Evolutionary conservation across 2,888 invertebrate genomes (phyloP), one percentile per base, ranked within the genome.

Genomic region (Nomada fabriciana): DNA sequence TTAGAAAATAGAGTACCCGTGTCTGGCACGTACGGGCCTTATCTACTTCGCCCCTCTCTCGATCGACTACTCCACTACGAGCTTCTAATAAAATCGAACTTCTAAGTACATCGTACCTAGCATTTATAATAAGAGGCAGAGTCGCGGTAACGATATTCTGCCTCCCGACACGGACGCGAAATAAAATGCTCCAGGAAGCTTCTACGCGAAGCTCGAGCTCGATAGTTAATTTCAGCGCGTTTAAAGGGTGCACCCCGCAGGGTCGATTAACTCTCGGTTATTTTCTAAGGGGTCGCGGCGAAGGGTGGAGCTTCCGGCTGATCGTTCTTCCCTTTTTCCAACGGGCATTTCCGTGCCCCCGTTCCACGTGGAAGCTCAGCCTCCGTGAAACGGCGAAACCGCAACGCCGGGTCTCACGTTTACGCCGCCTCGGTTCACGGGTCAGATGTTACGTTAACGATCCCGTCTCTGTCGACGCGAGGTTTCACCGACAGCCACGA

Each of bases 361-460:
- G 15, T 67, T 53, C 52, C 29, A 20, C 47, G n/a, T n/a, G 42
- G 3, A 15, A 50, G 20, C 18, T 29, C 25, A 20, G 52, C 70
- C 69, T 59, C 29, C 79, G 55, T 57, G 57, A 55, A 59, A 42
- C 77, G 68, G 23, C 64, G 75, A 70, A 77, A 84, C 84, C 85
- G 76, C 84, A 82, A 15, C 73, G 42, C 42, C 36, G 55, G 57
- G 20, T 55, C 55, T 52, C 57, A 50, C 47, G 77, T 83, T 83
- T 71, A 70, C 63, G 61, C 42, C 47, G 60, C 52, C 59, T 52
- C 53, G 63, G 18, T 50, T 76, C 70, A 78, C 83, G 74, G 69
- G 57, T 82, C 77, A 78, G 55, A 82, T 78, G 64, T 73, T 77
- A 75, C 68, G 77, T 78, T 82, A 83, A 83, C 82, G 83, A 83